Percentiles rank a stretch among this genome's conserved stretches.
Evolutionary conservation across 2,797 vertebrate genomes (phyloP).

Genomic region (Mormyrus proboscirostris): DNA sequence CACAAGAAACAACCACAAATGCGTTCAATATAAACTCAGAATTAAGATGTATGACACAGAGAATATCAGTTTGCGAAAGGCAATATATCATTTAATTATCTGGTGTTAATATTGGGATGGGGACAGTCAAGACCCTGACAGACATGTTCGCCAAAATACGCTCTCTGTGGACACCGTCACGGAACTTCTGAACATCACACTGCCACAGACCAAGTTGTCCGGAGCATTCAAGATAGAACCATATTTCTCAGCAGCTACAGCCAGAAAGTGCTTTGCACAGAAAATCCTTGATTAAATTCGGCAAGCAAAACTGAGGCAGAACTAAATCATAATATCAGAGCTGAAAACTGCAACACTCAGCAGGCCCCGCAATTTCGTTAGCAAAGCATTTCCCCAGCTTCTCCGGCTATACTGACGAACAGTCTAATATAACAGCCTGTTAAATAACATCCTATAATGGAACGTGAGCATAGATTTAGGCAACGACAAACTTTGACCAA

Average conservation of each 20-base stretch:
- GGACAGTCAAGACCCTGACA: neutral
- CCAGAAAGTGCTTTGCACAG: neutral
- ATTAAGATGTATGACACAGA: neutral
- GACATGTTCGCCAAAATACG: neutral
- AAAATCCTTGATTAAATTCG: neutral
- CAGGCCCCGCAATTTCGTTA: neutral
- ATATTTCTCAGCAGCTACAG: neutral
- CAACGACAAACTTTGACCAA: neutral
- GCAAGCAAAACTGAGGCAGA: neutral
- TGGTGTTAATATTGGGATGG: neutral
- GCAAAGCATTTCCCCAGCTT: neutral
- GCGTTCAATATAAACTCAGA: neutral
- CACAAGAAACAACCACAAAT: neutral
- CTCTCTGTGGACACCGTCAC: neutral
- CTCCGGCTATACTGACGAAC: neutral
- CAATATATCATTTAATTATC: neutral
- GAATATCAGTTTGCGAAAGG: neutral
- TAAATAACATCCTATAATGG: neutral
- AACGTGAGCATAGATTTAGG: neutral
- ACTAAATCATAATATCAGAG: neutral
- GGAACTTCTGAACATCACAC: neutral
- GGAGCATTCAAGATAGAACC: neutral
- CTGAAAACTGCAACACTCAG: neutral
- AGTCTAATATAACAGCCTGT: neutral
- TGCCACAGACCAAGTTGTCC: neutral